phyloP scores from a whole-genome alignment of 2,888 invertebrate genomes.

The Pasiphila rectangulata region DNA sequence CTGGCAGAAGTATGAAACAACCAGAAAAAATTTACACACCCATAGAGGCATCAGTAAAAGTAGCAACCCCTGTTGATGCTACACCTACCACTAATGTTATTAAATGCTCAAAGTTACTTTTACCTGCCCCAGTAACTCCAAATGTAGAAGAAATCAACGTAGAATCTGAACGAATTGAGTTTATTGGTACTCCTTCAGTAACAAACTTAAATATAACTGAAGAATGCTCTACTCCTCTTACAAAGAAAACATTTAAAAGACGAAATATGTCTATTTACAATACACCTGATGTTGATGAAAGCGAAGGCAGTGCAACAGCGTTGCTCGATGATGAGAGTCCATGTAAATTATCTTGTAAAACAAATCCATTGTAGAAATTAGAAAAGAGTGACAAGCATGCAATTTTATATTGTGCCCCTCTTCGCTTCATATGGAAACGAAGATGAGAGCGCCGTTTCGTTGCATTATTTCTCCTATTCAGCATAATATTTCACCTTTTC shows the following conservation, averaged over 20 bases:
- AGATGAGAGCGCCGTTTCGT: no score
- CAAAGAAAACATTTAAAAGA: slow-evolving; percentile 67
- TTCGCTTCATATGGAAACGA: no score
- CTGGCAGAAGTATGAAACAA: slow-evolving; percentile 64
- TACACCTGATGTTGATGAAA: slow-evolving; percentile 53
- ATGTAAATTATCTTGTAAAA: slow-evolving; percentile 49
- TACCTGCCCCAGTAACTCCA: slow-evolving; percentile 68
- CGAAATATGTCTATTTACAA: slow-evolving; percentile 68
- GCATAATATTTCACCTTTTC: no score
- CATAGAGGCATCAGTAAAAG: slow-evolving; percentile 2
- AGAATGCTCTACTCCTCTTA: slow-evolving; percentile 53
- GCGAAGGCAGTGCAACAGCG: slow-evolving; percentile 44
- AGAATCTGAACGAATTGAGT: slow-evolving; percentile 34
- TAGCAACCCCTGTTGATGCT: slow-evolving; percentile 24
- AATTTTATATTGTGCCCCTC: not conserved
- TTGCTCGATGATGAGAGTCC: slow-evolving; percentile 39
- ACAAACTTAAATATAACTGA: slow-evolving; percentile 42
- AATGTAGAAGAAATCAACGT: slow-evolving; percentile 44
- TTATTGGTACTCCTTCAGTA: slow-evolving; percentile 41
- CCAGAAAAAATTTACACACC: slow-evolving; percentile 22
- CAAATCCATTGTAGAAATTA: not conserved
- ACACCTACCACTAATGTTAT: slow-evolving; percentile 43
- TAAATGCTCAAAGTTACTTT: slow-evolving; percentile 55
- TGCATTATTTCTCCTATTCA: no score
- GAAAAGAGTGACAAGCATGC: not conserved